phyloP scores from a whole-genome alignment of 2,888 invertebrate species.

The Cyaniris semiargus region DNA sequence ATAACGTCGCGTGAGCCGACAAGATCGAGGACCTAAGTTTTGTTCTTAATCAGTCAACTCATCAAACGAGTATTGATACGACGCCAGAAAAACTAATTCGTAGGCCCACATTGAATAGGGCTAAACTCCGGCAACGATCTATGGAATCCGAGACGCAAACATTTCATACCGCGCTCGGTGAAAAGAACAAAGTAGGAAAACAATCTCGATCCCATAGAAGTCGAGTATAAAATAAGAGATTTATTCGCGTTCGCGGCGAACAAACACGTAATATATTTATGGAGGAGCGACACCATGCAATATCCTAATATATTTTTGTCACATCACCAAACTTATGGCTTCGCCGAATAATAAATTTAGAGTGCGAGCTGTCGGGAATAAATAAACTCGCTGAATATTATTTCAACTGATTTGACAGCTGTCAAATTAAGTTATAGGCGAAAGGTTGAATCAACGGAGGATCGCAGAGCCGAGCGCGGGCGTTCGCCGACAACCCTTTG shows the following conservation, averaged over 20 bases:
- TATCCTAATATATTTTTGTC: conserved; percentile 25
- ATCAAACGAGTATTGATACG: neutral
- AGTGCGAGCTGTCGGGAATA: conserved; percentile 20
- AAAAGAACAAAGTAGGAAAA: conserved; percentile 14
- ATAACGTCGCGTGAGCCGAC: neutral
- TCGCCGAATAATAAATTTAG: conserved; percentile 22
- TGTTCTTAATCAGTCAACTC: neutral
- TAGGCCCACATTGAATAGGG: neutral
- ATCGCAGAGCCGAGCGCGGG: neutral
- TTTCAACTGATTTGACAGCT: conserved; percentile 24
- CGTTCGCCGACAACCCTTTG: conserved; percentile 5
- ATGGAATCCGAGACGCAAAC: conserved; percentile 7
- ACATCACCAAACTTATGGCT: conserved; percentile 11
- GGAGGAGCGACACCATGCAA: conserved; percentile 12
- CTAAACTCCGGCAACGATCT: neutral
- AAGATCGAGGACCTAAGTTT: neutral
- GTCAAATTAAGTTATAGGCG: conserved; percentile 28
- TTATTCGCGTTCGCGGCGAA: neutral
- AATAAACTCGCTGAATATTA: conserved; percentile 20
- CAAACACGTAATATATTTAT: conserved; percentile 24
- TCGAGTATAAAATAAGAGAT: conserved; percentile 19
- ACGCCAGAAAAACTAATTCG: neutral
- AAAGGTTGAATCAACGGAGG: conserved; percentile 25
- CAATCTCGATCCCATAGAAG: conserved; percentile 17
- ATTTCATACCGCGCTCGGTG: neutral